Evolutionary conservation across 2,797 vertebrate genomes (phyloP).

Genomic region (Caiman crocodilus): DNA sequence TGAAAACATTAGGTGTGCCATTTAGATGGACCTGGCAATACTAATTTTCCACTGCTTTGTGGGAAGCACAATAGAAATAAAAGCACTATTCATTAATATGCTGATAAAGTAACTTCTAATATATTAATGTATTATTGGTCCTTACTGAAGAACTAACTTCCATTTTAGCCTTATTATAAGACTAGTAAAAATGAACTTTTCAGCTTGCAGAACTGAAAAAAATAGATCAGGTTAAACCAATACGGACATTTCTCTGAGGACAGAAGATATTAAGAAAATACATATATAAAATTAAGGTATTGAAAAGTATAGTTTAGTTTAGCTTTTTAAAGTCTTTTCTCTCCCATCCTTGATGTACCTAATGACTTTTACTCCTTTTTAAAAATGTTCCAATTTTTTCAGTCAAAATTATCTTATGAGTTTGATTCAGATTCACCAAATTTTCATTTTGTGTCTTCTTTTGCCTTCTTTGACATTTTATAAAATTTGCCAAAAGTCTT

Average conservation of each 20-base stretch:
- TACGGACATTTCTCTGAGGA: neutral
- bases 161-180: neutral
- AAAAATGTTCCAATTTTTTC: no score
- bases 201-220: neutral
- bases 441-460: no score
- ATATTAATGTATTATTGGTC: fast-evolving
- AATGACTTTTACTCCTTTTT: no score
- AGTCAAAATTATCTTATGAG: no score
- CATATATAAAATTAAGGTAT: fast-evolving
- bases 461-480: no score
- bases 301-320: neutral
- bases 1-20: neutral
- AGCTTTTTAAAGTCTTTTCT: neutral
- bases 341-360: no score
- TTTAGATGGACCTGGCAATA: neutral
- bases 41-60: neutral
- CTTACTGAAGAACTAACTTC: neutral
- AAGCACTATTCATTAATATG: neutral
- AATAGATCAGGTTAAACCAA: neutral
- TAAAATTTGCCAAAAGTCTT: neutral
- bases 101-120: neutral
- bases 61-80: neutral
- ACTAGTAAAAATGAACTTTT: neutral
- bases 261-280: neutral
- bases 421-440: no score